Evolutionary conservation across 2,113 vertebrate genomes (phyloP).

Genomic region (Rynchops niger): DNA sequence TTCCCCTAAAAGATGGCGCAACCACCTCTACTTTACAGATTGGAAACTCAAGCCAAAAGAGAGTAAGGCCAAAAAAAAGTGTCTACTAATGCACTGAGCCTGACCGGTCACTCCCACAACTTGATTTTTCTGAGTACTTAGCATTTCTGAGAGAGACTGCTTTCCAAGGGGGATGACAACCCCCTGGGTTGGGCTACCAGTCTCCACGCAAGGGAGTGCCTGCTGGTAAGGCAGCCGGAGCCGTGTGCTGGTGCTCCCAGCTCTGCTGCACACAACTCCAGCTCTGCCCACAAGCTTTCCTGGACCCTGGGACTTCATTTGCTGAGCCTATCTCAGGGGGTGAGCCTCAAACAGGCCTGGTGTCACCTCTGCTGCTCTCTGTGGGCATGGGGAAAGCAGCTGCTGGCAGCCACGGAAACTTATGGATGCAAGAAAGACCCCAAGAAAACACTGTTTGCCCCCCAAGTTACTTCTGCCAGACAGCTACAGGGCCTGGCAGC

Average conservation of each 20-base stretch:
- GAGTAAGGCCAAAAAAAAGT: neutral
- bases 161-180: neutral
- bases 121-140: neutral
- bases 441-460: neutral
- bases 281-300: neutral
- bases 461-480: neutral
- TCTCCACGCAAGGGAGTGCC: neutral
- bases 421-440: neutral
- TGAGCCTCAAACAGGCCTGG: neutral
- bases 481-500: fast-evolving
- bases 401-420: neutral
- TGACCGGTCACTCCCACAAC: neutral
- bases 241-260: neutral
- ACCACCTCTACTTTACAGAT: neutral
- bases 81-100: neutral
- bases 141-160: neutral
- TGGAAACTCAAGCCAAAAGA: neutral
- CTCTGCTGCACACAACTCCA: neutral
- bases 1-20: neutral
- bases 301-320: neutral
- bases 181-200: neutral
- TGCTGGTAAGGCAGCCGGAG: neutral
- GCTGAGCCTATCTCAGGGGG: fast-evolving
- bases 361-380: neutral
- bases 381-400: neutral